phyloP scores from a whole-genome alignment of 2,797 vertebrate genomes.

The Nannoperca australis region DNA sequence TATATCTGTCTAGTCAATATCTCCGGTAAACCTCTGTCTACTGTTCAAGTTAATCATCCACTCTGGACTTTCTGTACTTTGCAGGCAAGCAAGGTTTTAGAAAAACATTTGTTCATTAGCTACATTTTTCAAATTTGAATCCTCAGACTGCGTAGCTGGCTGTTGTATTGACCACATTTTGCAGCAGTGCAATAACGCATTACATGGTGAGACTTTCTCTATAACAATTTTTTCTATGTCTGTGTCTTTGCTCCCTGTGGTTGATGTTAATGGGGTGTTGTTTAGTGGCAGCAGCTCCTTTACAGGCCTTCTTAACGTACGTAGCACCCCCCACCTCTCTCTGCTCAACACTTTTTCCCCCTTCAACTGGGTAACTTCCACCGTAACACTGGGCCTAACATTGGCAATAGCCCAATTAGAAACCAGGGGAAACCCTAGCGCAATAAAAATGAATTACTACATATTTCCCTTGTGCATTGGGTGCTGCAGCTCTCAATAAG shows the following conservation, averaged over 20 bases:
- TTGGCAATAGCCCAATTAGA: conserved; percentile 51
- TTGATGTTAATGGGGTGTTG: conserved; percentile 63
- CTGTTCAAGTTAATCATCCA: conserved; percentile 77
- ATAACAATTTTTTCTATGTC: conserved; percentile 41
- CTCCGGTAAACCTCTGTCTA: conserved; percentile 60
- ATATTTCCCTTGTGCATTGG: conserved; percentile 12
- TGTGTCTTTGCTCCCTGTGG: conserved; percentile 50
- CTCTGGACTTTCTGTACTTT: conserved; percentile 37
- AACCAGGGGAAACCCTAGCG: conserved; percentile 43
- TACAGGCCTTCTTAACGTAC: conserved; percentile 54
- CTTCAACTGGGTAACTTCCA: conserved; percentile 51
- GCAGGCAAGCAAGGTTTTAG: conserved; percentile 16
- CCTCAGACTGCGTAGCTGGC: conserved; percentile 28
- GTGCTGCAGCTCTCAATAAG: conserved; percentile 48
- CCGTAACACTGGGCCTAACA: conserved; percentile 29
- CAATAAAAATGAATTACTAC: conserved; percentile 43
- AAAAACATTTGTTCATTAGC: conserved; percentile 51
- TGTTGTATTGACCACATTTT: conserved; percentile 37
- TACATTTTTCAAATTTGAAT: conserved; percentile 42
- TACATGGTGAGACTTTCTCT: conserved; percentile 30
- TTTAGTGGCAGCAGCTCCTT: conserved; percentile 69
- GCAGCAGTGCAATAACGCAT: conserved; percentile 57
- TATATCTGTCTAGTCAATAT: conserved; percentile 62
- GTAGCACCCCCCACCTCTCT: conserved; percentile 4
- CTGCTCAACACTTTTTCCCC: conserved; percentile 31